Percentiles rank a stretch among this genome's conserved stretches.
phyloP scores from a whole-genome alignment of 2,113 vertebrate genomes.

The crab-eating macaque (Macaca fascicularis) region DNA sequence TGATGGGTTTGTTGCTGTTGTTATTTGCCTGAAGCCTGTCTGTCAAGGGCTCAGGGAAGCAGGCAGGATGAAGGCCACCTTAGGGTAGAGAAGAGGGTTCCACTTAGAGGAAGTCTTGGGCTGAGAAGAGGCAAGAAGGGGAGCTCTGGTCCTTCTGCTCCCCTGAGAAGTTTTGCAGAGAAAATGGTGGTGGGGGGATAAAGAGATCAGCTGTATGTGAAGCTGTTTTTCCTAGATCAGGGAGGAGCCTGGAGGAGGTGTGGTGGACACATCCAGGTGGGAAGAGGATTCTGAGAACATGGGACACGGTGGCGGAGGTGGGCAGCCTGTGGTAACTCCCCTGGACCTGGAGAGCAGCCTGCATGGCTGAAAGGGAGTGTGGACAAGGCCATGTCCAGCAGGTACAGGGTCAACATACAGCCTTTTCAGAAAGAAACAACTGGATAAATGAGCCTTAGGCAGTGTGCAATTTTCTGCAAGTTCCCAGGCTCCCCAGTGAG shows the following conservation, averaged over 20 bases:
- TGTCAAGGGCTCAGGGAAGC: background rate
- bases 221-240: background rate
- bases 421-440: background rate
- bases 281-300: background rate
- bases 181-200: background rate
- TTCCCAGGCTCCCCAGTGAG: background rate
- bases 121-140: background rate
- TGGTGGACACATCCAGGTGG: background rate
- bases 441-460: fast-evolving
- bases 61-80: background rate
- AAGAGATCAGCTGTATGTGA: background rate
- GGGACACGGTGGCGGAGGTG: background rate
- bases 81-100: background rate
- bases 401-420: background rate
- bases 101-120: background rate
- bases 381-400: background rate
- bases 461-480: background rate
- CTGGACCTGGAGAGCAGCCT: background rate
- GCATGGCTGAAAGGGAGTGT: background rate
- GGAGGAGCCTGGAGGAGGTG: background rate
- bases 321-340: background rate
- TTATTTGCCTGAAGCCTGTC: background rate
- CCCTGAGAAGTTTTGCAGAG: background rate
- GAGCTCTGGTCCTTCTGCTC: background rate
- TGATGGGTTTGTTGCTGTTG: background rate